Percentiles rank a stretch among this genome's conserved stretches.
phyloP scores from a whole-genome alignment of 2,888 invertebrate species.

The Scelioninae gen. 1 region DNA sequence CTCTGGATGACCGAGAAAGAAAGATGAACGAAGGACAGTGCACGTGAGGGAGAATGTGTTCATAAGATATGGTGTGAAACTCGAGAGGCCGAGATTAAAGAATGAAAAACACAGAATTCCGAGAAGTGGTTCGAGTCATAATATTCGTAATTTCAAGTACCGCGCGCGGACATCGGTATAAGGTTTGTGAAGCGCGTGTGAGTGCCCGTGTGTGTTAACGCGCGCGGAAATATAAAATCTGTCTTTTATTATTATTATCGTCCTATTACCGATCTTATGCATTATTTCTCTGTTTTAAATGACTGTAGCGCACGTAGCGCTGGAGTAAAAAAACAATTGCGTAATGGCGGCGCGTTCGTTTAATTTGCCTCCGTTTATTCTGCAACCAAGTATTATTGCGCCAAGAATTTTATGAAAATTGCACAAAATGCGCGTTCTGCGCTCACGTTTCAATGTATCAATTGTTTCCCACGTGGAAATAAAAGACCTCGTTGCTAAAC shows the following conservation, averaged over 20 bases:
- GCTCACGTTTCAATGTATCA: slow-evolving; percentile 60
- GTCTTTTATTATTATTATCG: slow-evolving; percentile 69
- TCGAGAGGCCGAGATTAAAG: slow-evolving; percentile 84
- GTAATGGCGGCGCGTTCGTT: slow-evolving; percentile 58
- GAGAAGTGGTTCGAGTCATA: slow-evolving; percentile 83
- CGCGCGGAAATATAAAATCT: slow-evolving; percentile 78
- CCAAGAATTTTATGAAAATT: slow-evolving; percentile 66
- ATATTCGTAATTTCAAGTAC: slow-evolving; percentile 83
- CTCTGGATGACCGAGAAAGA: slow-evolving; percentile 60
- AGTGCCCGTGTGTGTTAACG: slow-evolving; percentile 74
- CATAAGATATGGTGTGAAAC: slow-evolving; percentile 82
- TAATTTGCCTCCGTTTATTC: slow-evolving; percentile 67
- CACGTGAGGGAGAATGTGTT: slow-evolving; percentile 72
- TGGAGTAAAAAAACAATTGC: slow-evolving; percentile 64
- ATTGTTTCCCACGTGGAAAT: slow-evolving; percentile 63
- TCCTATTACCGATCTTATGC: slow-evolving; percentile 64
- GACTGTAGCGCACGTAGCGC: slow-evolving; percentile 46
- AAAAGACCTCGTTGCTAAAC: slow-evolving; percentile 48
- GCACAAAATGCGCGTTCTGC: slow-evolving; percentile 52
- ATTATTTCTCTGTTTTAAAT: slow-evolving; percentile 64
- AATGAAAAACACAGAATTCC: slow-evolving; percentile 84
- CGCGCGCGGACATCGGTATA: too few relatives aligned
- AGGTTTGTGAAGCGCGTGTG: slow-evolving; percentile 54
- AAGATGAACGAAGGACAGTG: slow-evolving; percentile 65
- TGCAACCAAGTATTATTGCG: slow-evolving; percentile 61